Conservation (phyloP, 1,140 invertebrate species). For the Samia ricini region DNA sequence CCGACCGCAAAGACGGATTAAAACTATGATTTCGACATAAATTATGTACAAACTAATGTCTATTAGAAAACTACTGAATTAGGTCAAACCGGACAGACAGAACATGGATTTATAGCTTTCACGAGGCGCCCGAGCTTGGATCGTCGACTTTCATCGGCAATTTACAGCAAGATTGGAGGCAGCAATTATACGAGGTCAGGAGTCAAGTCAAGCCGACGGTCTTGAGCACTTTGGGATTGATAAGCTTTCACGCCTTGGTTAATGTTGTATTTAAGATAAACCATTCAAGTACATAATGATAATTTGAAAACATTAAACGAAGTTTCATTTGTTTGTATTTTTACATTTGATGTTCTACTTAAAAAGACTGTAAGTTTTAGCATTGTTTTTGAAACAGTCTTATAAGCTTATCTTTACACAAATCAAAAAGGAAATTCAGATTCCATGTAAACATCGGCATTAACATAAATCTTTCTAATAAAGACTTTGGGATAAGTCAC, state of each 20-base stretch:
- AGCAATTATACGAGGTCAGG: conserved; percentile 13
- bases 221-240: neutral
- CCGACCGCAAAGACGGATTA: neutral
- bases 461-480: too few species aligned
- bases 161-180: conserved; percentile 16
- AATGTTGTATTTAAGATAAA: neutral
- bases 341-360: too few species aligned
- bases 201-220: neutral
- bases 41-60: neutral
- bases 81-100: conserved; percentile 17
- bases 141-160: conserved; percentile 20
- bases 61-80: conserved; percentile 17
- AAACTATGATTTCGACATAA: neutral
- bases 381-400: too few species aligned
- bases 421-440: too few species aligned
- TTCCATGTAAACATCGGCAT: too few species aligned
- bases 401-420: too few species aligned
- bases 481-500: too few species aligned
- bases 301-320: neutral
- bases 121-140: conserved; percentile 7
- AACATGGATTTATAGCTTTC: conserved; percentile 19
- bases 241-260: neutral
- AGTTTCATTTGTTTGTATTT: neutral
- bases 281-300: neutral
- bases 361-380: too few species aligned